These are phyloP conservation scores for Galaxea fascicularis DNA, from an alignment of 92 coral and sea anemone genomes.

Conservation along the genomic window DNA sequence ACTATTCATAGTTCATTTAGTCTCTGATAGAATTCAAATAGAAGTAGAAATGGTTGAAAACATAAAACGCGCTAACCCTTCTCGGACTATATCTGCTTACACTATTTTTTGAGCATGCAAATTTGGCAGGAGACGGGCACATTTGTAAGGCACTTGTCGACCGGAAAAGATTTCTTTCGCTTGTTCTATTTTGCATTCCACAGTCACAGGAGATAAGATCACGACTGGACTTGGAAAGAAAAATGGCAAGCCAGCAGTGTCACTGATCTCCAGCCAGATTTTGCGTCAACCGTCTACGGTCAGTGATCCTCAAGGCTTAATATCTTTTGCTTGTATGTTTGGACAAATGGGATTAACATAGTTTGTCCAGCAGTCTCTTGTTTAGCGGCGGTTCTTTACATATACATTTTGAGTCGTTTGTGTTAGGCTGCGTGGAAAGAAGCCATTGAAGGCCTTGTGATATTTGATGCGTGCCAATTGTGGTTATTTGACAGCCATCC, in stretches of 20 bases:
- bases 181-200: conserved; percentile 44
- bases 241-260: neutral
- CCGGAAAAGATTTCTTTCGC: conserved; percentile 38
- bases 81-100: neutral
- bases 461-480: conserved; percentile 61
- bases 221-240: neutral
- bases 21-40: neutral
- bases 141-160: conserved; percentile 43
- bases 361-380: conserved; percentile 17
- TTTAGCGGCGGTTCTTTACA: conserved; percentile 29
- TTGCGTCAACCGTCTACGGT: neutral
- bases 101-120: conserved; percentile 21
- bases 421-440: neutral
- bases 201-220: conserved; percentile 37
- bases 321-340: neutral
- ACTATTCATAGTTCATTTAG: neutral
- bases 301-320: conserved; percentile 8
- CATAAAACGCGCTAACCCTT: neutral
- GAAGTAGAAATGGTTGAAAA: neutral
- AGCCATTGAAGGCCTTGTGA: conserved; percentile 28
- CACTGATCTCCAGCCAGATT: neutral
- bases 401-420: neutral
- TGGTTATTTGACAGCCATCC: conserved; percentile 56
- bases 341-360: conserved; percentile 2
- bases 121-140: conserved; percentile 27